A percentile compares a stretch with the other conserved stretches of the same genome.
phyloP scores from a whole-genome alignment of 2,888 invertebrate species.

The Aelia acuminata region DNA sequence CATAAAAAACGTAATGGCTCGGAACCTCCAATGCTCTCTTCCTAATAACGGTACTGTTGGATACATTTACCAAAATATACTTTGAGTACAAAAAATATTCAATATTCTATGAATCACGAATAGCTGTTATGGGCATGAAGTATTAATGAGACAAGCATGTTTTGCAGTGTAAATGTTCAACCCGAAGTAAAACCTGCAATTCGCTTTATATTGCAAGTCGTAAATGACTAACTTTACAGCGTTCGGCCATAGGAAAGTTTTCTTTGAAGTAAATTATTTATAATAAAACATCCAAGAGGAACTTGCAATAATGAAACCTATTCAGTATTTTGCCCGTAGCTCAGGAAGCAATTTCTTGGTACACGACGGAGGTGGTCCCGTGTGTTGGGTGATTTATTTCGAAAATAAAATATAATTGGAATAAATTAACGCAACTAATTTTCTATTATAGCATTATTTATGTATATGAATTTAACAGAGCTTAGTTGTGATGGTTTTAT shows the following conservation, averaged over 20 bases:
- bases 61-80: too few species aligned
- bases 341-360: background rate
- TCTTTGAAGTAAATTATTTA: background rate
- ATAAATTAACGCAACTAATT: too few species aligned
- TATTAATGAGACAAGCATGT: background rate
- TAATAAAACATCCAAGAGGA: background rate
- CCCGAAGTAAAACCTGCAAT: background rate
- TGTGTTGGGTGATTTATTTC: too few species aligned
- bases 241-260: background rate
- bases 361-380: background rate
- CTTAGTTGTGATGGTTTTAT: too few species aligned
- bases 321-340: background rate
- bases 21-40: too few species aligned
- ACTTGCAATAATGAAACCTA: background rate
- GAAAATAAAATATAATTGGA: too few species aligned
- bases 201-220: background rate
- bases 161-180: background rate
- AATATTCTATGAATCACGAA: background rate
- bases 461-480: too few species aligned
- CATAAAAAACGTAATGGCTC: too few species aligned
- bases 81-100: too few species aligned
- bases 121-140: background rate
- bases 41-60: too few species aligned
- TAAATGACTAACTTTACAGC: background rate
- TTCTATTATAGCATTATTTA: too few species aligned